phyloP scores from a whole-genome alignment of 2,797 vertebrate genomes.

The Neosilurus mollespiculum region DNA sequence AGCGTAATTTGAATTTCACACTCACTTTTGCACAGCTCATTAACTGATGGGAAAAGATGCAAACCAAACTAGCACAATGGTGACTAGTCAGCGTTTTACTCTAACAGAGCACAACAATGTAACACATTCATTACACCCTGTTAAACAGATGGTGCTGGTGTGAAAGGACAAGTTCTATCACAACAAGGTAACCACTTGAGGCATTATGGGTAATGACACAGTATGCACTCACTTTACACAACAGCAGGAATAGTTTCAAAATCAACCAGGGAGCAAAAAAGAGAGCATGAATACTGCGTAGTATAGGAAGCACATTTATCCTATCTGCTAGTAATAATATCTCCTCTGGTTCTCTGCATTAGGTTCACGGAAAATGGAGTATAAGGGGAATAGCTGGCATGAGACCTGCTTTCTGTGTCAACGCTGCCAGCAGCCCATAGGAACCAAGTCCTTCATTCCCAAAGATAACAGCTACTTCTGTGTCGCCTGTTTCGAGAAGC shows the following conservation, averaged over 20 bases:
- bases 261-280: neutral
- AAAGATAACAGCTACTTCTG: constrained; percentile 90
- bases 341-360: constrained; percentile 53
- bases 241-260: neutral
- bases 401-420: constrained; percentile 96
- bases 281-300: neutral
- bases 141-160: constrained; percentile 5
- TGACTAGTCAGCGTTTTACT: neutral
- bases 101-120: neutral
- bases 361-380: constrained; percentile 99
- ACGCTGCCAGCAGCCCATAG: constrained; percentile 88
- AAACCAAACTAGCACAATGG: neutral
- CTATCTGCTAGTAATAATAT: neutral
- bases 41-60: neutral
- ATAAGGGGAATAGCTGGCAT: constrained; percentile 95
- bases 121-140: neutral
- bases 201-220: neutral
- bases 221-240: neutral
- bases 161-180: neutral
- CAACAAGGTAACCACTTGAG: neutral
- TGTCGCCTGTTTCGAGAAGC: constrained; percentile 91
- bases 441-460: constrained; percentile 92
- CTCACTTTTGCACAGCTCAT: neutral
- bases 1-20: neutral
- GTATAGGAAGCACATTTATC: constrained; percentile 20